These are phyloP conservation scores for Typhlichthys subterraneus DNA, from an alignment of 2,797 vertebrate species.

Conservation along the genomic window DNA sequence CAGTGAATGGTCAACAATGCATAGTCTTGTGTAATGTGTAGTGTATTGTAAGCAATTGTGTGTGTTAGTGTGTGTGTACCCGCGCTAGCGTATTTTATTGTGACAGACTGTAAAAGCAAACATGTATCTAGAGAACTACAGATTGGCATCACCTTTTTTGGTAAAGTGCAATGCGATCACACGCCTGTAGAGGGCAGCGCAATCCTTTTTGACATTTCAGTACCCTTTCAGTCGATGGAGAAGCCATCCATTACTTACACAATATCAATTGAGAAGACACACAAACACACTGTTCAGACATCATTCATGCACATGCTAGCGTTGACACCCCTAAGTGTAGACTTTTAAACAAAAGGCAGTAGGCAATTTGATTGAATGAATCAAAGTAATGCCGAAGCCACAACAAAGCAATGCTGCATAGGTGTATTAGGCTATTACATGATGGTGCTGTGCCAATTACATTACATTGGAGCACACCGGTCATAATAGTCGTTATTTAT, in stretches of 20 bases:
- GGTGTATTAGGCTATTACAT: neutral
- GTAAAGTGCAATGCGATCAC: slow-evolving; percentile 20
- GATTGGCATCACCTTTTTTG: slow-evolving; percentile 26
- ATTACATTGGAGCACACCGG: slow-evolving; percentile 19
- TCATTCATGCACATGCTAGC: neutral
- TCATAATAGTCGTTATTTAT: neutral
- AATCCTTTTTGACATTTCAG: neutral
- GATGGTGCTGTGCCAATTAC: neutral
- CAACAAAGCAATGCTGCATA: neutral
- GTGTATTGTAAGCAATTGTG: neutral
- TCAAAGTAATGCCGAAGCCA: neutral
- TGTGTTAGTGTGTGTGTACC: slow-evolving; percentile 7
- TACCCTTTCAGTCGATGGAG: neutral
- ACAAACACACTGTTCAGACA: slow-evolving; percentile 5
- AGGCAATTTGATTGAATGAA: slow-evolving; percentile 6
- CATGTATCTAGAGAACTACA: slow-evolving; percentile 37
- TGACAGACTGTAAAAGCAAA: slow-evolving; percentile 32
- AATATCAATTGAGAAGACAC: neutral
- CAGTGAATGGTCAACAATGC: too few relatives aligned
- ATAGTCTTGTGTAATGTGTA: slow-evolving; percentile 9
- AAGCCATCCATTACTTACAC: neutral
- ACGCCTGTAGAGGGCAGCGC: slow-evolving; percentile 38
- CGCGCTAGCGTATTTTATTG: too few relatives aligned
- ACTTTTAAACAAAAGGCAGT: slow-evolving; percentile 31
- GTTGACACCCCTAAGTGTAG: neutral